Conservation (phyloP, 2,113 vertebrate genomes). For the Callopanchax toddi region DNA sequence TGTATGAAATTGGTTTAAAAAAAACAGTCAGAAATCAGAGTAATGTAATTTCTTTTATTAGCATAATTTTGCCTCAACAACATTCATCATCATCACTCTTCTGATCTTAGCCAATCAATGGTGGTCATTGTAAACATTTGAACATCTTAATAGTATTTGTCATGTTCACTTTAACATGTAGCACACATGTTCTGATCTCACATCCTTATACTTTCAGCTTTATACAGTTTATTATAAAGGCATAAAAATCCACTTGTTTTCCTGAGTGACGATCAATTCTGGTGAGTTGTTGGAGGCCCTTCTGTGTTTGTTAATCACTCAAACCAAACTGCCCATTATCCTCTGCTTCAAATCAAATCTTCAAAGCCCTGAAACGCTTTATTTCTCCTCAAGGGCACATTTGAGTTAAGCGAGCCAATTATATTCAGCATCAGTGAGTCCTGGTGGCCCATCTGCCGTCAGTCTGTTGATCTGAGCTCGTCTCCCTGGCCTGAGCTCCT, state of each 20-base stretch:
- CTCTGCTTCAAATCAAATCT: constrained; percentile 29
- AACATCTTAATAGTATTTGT: too few relatives aligned
- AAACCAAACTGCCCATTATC: constrained; percentile 17
- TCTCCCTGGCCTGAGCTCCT: constrained; percentile 39
- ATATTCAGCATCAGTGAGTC: constrained; percentile 47
- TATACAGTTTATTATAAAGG: neutral
- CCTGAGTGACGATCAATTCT: neutral
- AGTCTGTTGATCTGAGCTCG: constrained; percentile 52
- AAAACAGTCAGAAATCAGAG: too few relatives aligned
- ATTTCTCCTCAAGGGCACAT: constrained; percentile 52
- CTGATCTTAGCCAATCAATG: too few relatives aligned
- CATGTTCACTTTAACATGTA: too few relatives aligned
- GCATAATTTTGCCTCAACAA: too few relatives aligned
- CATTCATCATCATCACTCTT: too few relatives aligned
- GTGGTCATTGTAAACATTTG: too few relatives aligned
- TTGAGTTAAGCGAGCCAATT: constrained; percentile 46
- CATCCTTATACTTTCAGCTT: neutral
- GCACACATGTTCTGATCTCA: too few relatives aligned
- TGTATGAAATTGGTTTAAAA: too few relatives aligned
- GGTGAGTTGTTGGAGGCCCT: neutral
- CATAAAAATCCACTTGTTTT: neutral
- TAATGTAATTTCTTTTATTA: too few relatives aligned
- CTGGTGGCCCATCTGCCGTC: constrained; percentile 55
- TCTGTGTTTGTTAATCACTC: constrained; percentile 22
- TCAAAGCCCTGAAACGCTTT: constrained; percentile 26